These are phyloP conservation scores for Lasioglossum calceatum DNA, from an alignment of 2,888 invertebrate genomes.

Conservation along the genomic window DNA sequence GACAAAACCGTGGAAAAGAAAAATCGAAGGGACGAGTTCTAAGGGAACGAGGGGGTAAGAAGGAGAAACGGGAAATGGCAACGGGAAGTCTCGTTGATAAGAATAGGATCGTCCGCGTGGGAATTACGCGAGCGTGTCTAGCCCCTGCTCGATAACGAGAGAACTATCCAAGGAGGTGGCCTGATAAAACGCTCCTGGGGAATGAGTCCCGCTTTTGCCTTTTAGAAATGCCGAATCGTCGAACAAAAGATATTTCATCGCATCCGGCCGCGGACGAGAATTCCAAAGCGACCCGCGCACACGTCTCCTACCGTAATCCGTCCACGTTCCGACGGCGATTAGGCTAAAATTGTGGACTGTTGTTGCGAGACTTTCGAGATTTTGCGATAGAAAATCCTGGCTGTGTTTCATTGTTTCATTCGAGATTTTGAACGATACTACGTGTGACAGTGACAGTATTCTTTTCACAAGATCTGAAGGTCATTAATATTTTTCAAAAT, in stretches of 20 bases:
- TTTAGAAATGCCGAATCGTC: slow-evolving; percentile 16
- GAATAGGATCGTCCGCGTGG: slow-evolving; percentile 66
- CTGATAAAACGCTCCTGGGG: slow-evolving; percentile 55
- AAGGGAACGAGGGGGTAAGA: not conserved
- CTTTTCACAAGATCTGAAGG: not conserved
- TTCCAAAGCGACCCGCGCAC: not conserved
- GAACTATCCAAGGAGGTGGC: slow-evolving; percentile 41
- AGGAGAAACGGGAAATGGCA: not conserved
- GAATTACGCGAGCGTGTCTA: slow-evolving; percentile 58
- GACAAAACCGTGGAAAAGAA: not conserved
- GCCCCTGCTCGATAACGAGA: slow-evolving; percentile 63
- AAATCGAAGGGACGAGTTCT: slow-evolving; percentile 3
- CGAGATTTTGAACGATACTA: not conserved
- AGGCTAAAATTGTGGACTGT: not conserved
- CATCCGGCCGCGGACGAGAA: not conserved
- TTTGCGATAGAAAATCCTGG: not conserved
- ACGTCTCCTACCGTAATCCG: not conserved
- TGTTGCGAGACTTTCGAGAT: not conserved
- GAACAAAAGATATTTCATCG: slow-evolving; percentile 9
- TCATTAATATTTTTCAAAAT: not conserved
- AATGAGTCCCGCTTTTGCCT: slow-evolving; percentile 22
- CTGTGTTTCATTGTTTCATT: not conserved
- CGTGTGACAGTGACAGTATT: not conserved
- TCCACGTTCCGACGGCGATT: not conserved
- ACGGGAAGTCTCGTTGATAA: slow-evolving; percentile 55